Evolutionary conservation across 1,140 invertebrate genomes (phyloP), one percentile per base, ranked within the genome.

Genomic region (Microplitis demolitor): DNA sequence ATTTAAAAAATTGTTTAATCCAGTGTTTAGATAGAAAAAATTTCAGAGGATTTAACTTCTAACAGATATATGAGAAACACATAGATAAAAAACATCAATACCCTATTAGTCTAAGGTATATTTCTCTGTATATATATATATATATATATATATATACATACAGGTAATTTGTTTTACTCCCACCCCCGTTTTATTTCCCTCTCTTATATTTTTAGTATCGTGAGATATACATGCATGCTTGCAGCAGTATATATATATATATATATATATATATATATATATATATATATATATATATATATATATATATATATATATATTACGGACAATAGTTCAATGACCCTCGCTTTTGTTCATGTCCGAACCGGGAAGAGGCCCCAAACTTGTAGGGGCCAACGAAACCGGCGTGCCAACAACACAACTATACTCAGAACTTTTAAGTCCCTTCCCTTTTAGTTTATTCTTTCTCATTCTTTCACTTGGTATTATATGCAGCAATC

Each of bases 331-430:
- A 66, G 80, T 80, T 82, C 79, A 72, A 76, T 78, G 81, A 83
- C 79, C 81, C 77, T 73, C 82, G 71, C 85, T 87, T 87, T 87
- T 87, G 85, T 87, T 85, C 85, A 80, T 83, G 81, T 78, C 78
- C 79, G 83, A 82, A 77, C 74, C 73, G 75, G 74, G 70, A 80
- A 77, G 76, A 66, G 74, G 76, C 60, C 74, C 71, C 24, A 33
- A 70, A 70, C 68, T 69, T 37, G 33, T 45, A 33, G 33, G 63
- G 70, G 53, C 70, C 70, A 66, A 72, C 63, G 14, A 72, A 72
- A 78, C 76, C 78, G 73, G 77, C 81, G 34, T 76, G 54, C 53
- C 66, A 58, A 68, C 66, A 67, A 60, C 66, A 45, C 39, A 8
- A 45, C 4, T 45, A 11, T 45, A 45, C 39, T 45, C 61, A 60